Conservation (phyloP, 2,888 invertebrate species). For the Slavum lentiscoides region DNA sequence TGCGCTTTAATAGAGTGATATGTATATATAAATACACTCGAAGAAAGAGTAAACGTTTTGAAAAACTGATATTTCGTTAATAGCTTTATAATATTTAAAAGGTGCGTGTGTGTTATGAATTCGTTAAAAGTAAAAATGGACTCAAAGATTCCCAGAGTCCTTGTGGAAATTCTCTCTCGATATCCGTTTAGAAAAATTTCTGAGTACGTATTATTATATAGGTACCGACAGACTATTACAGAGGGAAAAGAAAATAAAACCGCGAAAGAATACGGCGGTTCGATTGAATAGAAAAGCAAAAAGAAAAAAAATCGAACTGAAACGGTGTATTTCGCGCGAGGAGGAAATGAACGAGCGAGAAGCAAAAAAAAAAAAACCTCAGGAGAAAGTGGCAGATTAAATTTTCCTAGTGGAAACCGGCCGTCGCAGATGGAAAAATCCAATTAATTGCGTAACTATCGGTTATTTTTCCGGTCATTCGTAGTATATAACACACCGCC, state of each 20-base stretch:
- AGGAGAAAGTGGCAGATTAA: conserved; percentile 48
- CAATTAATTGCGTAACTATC: conserved; percentile 51
- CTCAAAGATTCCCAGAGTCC: no score
- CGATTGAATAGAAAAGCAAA: background rate
- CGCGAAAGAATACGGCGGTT: background rate
- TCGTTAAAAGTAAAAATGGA: no score
- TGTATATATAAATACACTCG: no score
- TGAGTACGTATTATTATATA: no score
- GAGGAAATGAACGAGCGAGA: conserved; percentile 41
- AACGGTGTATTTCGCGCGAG: background rate
- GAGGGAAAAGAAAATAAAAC: conserved; percentile 7
- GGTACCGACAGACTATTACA: no score
- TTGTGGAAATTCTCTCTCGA: no score
- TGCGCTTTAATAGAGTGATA: no score
- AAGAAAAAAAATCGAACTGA: conserved; percentile 15
- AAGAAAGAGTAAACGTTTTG: no score
- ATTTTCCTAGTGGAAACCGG: conserved; percentile 45
- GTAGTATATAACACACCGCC: conserved; percentile 17
- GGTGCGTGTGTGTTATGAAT: no score
- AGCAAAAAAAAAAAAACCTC: conserved; percentile 19
- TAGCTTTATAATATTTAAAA: no score
- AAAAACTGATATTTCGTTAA: no score
- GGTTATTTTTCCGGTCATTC: conserved; percentile 47
- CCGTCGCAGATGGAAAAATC: conserved; percentile 47
- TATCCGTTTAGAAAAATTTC: no score